Percentiles rank a stretch among this genome's conserved stretches.
Conservation (phyloP, 2,888 invertebrate species). For the Sinopyrophorus schimmeli region DNA sequence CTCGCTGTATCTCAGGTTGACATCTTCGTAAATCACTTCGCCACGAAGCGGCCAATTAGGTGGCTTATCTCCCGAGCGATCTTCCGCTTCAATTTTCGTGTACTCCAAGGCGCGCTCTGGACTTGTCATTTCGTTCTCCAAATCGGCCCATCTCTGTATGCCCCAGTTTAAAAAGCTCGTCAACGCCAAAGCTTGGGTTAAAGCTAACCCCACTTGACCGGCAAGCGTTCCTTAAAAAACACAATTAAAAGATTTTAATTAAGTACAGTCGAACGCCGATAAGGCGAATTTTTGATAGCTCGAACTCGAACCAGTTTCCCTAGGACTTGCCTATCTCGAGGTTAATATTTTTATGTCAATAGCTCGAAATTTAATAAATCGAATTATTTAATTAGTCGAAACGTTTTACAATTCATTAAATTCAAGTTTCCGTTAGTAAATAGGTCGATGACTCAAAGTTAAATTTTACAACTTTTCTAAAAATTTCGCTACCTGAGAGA, state of each 20-base stretch:
- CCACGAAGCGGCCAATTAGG: constrained; percentile 75
- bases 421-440: too few species aligned
- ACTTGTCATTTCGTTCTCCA: constrained; percentile 79
- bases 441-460: too few species aligned
- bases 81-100: constrained; percentile 55
- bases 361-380: too few species aligned
- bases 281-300: too few species aligned
- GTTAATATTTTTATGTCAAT: too few species aligned
- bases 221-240: constrained; percentile 60
- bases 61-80: constrained; percentile 55
- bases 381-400: too few species aligned
- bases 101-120: constrained; percentile 74
- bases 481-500: too few species aligned
- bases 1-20: constrained; percentile 72
- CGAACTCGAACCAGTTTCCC: too few species aligned
- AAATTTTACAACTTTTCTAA: too few species aligned
- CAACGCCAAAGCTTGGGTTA: constrained; percentile 78
- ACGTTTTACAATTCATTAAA: too few species aligned
- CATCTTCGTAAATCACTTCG: constrained; percentile 66
- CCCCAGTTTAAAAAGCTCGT: constrained; percentile 70
- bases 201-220: constrained; percentile 77
- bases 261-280: too few species aligned
- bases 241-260: neutral
- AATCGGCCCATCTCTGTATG: constrained; percentile 84
- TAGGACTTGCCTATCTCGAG: too few species aligned